Conservation (phyloP, 2,113 vertebrate genomes). For the Chloropsis cyanopogon region DNA sequence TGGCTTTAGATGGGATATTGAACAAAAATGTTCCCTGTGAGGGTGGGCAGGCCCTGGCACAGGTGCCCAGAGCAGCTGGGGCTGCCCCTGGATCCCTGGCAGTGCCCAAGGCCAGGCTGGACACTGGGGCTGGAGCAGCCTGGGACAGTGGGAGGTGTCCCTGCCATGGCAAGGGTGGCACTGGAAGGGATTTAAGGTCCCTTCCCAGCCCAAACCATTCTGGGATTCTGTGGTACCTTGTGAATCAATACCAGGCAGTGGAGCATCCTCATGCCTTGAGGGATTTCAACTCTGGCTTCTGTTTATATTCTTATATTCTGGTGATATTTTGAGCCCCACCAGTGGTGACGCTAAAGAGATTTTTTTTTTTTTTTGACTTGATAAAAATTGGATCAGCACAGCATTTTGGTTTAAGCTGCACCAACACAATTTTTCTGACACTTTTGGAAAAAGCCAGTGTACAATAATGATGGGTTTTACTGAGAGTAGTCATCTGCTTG, state of each 20-base stretch:
- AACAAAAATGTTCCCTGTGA: rapidly evolving
- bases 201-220: background rate
- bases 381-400: background rate
- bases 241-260: background rate
- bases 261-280: background rate
- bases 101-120: background rate
- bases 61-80: background rate
- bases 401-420: background rate
- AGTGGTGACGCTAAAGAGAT: background rate
- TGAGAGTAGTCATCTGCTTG: background rate
- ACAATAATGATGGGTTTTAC: background rate
- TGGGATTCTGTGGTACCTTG: rapidly evolving
- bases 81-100: background rate
- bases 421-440: background rate
- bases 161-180: background rate
- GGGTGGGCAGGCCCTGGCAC: background rate
- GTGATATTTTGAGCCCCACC: background rate
- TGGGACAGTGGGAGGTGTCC: background rate
- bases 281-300: background rate
- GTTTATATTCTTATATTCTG: background rate
- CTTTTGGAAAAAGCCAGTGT: background rate
- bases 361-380: background rate
- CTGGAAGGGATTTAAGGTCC: rapidly evolving
- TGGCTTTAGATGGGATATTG: background rate
- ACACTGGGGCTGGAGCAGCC: background rate